Evolutionary conservation across 2,888 invertebrate species (phyloP).

Genomic region (Trachelus iudaicus): DNA sequence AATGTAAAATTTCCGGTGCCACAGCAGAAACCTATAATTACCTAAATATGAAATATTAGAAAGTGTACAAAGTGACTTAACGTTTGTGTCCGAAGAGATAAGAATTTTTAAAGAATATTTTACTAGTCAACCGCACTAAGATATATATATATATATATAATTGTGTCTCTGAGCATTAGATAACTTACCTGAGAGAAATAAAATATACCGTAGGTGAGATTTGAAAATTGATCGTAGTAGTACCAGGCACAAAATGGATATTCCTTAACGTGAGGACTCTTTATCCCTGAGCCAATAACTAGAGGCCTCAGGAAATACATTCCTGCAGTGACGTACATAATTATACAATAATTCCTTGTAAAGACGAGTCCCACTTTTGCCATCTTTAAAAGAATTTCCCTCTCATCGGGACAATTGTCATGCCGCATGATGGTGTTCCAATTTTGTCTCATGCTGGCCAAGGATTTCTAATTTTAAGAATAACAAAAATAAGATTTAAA

Average conservation of each 20-base stretch:
- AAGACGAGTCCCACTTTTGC: constrained; percentile 18
- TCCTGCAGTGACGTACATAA: constrained; percentile 27
- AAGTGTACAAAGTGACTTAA: no score
- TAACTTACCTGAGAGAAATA: constrained; percentile 26
- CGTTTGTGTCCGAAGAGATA: no score
- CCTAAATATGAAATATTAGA: constrained; percentile 10
- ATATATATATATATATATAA: no score
- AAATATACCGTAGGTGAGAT: constrained; percentile 23
- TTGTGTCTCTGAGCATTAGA: no score
- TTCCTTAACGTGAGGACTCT: constrained; percentile 18
- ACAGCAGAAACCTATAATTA: constrained; percentile 24
- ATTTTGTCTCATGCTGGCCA: constrained; percentile 18
- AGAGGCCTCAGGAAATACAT: constrained; percentile 31
- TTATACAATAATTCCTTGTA: constrained; percentile 24
- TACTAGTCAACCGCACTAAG: neutral
- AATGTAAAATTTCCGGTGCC: constrained; percentile 28
- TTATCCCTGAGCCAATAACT: constrained; percentile 16
- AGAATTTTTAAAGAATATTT: no score
- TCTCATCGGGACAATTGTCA: constrained; percentile 5
- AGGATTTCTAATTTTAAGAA: neutral
- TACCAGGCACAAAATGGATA: constrained; percentile 36
- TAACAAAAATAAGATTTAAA: no score
- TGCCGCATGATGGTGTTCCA: constrained; percentile 22
- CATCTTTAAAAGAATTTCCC: constrained; percentile 19
- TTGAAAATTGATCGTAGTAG: constrained; percentile 26